These are phyloP conservation scores for Himantopus leucocephalus DNA, from an alignment of 2,113 vertebrate genomes.

Conservation along the genomic window DNA sequence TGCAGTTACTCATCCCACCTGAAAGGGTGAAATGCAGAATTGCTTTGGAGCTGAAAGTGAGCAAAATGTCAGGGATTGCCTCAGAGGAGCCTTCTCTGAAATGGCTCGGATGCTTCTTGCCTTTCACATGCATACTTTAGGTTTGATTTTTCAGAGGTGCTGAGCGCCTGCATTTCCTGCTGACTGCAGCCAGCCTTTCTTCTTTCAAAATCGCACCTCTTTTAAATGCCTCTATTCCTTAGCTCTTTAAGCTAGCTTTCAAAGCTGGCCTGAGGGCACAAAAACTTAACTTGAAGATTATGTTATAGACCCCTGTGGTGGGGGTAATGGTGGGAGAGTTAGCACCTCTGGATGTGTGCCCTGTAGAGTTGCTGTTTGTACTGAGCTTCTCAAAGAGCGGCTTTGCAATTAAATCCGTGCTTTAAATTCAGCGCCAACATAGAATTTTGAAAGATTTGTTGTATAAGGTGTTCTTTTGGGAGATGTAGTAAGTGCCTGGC, in stretches of 20 bases:
- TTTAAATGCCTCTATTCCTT: slow-evolving; percentile 7
- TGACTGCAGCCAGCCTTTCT: slow-evolving; percentile 17
- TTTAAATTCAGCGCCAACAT: slow-evolving; percentile 9
- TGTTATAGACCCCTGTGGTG: slow-evolving; percentile 60
- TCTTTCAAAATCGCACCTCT: slow-evolving; percentile 10
- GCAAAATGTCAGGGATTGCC: not conserved
- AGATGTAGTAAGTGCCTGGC: not conserved
- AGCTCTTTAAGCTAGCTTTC: slow-evolving; percentile 9
- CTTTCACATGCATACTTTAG: slow-evolving; percentile 58
- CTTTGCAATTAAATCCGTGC: not conserved
- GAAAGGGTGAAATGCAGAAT: not conserved
- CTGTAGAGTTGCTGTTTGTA: not conserved
- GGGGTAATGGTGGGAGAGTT: slow-evolving; percentile 55
- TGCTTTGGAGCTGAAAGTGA: not conserved
- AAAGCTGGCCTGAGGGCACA: slow-evolving; percentile 37
- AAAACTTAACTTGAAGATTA: slow-evolving; percentile 31
- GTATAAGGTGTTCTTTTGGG: not conserved
- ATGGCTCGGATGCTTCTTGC: not conserved
- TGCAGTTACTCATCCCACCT: not conserved
- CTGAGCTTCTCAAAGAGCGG: not conserved
- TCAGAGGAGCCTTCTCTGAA: not conserved
- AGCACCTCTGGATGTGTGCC: slow-evolving; percentile 39
- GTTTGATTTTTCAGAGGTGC: slow-evolving; percentile 37
- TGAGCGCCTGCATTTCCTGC: slow-evolving; percentile 53
- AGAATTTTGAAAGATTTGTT: not conserved